These are phyloP conservation scores for Drosophila seguyi DNA, from an alignment of 1,140 invertebrate species.

Conservation along the genomic window DNA sequence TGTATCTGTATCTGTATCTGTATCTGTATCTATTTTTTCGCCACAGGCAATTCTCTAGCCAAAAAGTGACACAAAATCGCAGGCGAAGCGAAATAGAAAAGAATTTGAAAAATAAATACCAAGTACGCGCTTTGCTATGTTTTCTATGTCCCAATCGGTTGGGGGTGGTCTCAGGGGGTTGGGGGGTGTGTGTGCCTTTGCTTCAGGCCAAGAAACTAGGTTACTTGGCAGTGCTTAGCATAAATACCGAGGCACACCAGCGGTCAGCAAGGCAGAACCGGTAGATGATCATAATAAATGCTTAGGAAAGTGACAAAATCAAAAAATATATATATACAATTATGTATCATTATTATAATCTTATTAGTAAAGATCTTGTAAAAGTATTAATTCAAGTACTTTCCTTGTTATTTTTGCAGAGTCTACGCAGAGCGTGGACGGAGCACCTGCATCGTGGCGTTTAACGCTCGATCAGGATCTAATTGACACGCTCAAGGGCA, in stretches of 20 bases:
- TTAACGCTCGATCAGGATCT: constrained; percentile 95
- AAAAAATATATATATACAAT: too few relatives aligned
- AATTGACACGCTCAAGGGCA: constrained; percentile 94
- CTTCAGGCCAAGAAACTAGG: constrained; percentile 59
- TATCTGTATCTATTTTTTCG: constrained; percentile 11
- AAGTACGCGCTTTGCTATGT: constrained; percentile 73
- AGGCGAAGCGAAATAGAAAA: constrained; percentile 18
- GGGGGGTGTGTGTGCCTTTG: constrained; percentile 8
- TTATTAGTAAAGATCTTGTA: not conserved
- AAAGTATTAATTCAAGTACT: not conserved
- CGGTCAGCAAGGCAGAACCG: constrained; percentile 37
- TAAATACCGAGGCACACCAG: constrained; percentile 71
- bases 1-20: constrained; percentile 1
- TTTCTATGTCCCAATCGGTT: constrained; percentile 35
- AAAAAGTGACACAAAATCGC: constrained; percentile 36
- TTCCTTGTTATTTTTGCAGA: constrained; percentile 87
- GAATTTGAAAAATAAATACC: constrained; percentile 57
- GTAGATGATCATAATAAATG: constrained; percentile 54
- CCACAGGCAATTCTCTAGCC: constrained; percentile 35
- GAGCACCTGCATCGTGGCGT: constrained; percentile 93
- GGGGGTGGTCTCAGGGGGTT: not conserved
- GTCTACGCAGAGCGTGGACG: constrained; percentile 92
- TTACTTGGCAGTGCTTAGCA: constrained; percentile 80
- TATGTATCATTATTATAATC: not conserved
- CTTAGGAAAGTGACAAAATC: not conserved